Percentiles rank a stretch among this genome's conserved stretches.
Evolutionary conservation across 1,140 invertebrate species (phyloP).

Genomic region (Penaeus chinensis): DNA sequence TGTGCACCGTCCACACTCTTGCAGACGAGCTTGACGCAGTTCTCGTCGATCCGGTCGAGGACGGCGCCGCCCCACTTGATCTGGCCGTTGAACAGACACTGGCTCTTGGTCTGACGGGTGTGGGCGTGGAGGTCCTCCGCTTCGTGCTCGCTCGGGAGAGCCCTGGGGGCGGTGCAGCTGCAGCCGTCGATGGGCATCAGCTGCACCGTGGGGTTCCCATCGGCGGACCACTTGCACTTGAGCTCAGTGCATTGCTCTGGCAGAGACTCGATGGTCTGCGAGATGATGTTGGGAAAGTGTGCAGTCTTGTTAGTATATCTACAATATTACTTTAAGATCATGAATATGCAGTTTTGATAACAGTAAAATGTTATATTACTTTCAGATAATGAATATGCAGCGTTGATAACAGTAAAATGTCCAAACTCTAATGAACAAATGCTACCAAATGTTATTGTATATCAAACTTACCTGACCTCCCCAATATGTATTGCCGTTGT

Average conservation of each 20-base stretch:
- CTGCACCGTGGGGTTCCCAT: neutral
- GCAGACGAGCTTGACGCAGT: slow-evolving; percentile 7
- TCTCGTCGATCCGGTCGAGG: neutral
- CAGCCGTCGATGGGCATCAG: neutral
- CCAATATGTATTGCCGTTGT: neutral
- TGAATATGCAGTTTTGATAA: no score
- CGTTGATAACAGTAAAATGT: neutral
- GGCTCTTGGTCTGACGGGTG: neutral
- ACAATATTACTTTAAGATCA: no score
- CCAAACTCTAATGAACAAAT: no score
- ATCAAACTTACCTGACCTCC: neutral
- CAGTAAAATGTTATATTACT: neutral
- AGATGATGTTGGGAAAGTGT: neutral
- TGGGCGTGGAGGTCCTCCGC: neutral
- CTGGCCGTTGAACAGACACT: slow-evolving; percentile 8
- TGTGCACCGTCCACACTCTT: neutral
- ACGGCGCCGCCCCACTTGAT: neutral
- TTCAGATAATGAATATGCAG: no score
- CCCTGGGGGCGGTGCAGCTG: neutral
- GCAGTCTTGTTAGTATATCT: no score
- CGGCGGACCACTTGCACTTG: slow-evolving; percentile 7
- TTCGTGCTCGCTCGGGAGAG: neutral
- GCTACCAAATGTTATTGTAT: no score
- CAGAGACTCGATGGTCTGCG: slow-evolving; percentile 2
- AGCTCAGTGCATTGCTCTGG: neutral